Base-by-base conservation (phyloP, 37 sponge, comb jelly and placozoan species). In the Ianthella basta region DNA sequence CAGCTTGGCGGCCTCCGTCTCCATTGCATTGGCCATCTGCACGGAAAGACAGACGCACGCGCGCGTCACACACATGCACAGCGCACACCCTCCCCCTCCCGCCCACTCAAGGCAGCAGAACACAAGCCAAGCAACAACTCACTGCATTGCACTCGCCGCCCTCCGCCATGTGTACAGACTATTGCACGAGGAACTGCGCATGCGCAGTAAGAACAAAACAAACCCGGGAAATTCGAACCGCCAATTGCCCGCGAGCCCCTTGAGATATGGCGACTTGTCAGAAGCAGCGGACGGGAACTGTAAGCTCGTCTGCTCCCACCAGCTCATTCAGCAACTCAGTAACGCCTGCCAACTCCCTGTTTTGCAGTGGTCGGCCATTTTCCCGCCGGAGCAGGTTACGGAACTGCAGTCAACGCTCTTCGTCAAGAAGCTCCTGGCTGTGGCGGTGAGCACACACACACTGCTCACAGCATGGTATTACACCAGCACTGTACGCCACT, bases 341-440 rank as follows among this genome's bases (percentile, higher is more conserved):
- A 24, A 57, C 59, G 18, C 59, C 18, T n/a, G n/a, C n/a, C n/a
- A n/a, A n/a, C 59, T 57, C 18, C 59, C 18, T 57, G 18, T 18
- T 27, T 0, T 63, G 16, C 82, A 92, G 88, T 97, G 97, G 97
- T 89, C 91, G 20, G 82, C 87, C 34, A 93, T 97, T n/a, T 97
- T 97, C 82, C 97, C 97, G 15, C 82, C 84, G 15, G 89, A 93
- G 72, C 94, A 93, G 54, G 87, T 94, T n/a, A 94, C 93, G 15
- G 86, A 88, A 70, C 93, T 92, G 53, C 95, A 97, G 85, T 94
- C 95, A n/a, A 93, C 93, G 3, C 81, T 97, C n/a, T 97, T 97
- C 83, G 97, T 97, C 10, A 97, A 97, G 91, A 97, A 97, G 56
- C 89, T 97, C 15, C 86, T 97, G 0, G 97, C 97, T 15, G 93